Evolutionary conservation across 1,140 invertebrate genomes (phyloP), one percentile per base, ranked within the genome.

Genomic region (Tetramorium parvispinum): DNA sequence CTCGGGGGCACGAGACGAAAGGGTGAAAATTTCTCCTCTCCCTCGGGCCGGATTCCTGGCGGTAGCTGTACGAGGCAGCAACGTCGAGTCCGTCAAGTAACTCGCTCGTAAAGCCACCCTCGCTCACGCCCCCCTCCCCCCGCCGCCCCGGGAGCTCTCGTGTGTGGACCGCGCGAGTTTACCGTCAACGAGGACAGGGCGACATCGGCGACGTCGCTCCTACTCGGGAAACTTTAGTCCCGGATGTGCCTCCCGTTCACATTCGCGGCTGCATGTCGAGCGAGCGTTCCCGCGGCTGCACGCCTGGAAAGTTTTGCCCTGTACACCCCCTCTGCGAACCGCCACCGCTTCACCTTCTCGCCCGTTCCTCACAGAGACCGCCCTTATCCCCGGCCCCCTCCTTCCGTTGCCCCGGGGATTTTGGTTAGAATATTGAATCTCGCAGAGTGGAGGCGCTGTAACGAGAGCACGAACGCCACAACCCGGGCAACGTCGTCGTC

Each of bases 401-500:
- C 71, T 32, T 90, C 89, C 91, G 91, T 94, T 93, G 94, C 94
- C 93, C 93, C 91, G 91, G 94, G 94, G 94, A 95, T 95, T 95
- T 95, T 94, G 94, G 94, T 95, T 95, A 93, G 94, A 95, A 95
- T 95, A 95, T 95, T 95, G 94, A 95, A 95, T 95, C 94, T 93
- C 75, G 91, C 93, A 90, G 93, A 93, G 92, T 92, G 90, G 93
- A 93, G 92, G 93, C 91, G 92, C 91, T 93, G 94, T 95, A 95
- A 95, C 94, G 93, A 94, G 94, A 93, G 90, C 68, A 87, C 87
- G 79, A 83, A 83, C 85, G 90, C 70, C 86, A 88, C 81, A 86
- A 91, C 90, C 65, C 87, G 85, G 86, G 89, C 81, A 85, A 89
- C 85, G 87, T 85, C 77, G 87, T 81, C 75, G 40, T 63, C 27